Evolutionary conservation across 2,797 vertebrate species (phyloP), one percentile per base, ranked within the genome.

Genomic region (Enteromius argenteus): DNA sequence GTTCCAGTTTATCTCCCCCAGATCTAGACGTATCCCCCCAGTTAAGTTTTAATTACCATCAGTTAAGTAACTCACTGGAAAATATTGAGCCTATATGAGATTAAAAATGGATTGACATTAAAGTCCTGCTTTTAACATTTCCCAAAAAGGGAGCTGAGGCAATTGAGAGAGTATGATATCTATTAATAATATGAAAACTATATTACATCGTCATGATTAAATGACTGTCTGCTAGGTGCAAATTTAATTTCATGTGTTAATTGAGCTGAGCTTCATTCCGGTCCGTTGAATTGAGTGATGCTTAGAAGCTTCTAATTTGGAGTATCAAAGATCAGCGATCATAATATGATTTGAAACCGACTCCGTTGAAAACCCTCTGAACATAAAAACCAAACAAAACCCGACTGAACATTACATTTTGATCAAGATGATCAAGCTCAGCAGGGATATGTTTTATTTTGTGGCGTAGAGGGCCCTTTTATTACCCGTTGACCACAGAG

Each of bases 231-330:
- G 84, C 84, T 73, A 67, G 87, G 89, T 89, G 80, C 69, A 85
- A 89, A 90, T 88, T 76, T 86, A 89, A 86, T 90, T 89, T 85
- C 74, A 80, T 83, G 75, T 87, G 88, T 86, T 90, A 90, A 91
- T 89, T 87, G 87, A 89, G 84, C 82, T 56, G 49, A 79, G 88
- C 86, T 84, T 84, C 85, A 88, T 87, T 85, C 71, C 86, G 42
- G 56, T 80, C 76, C 71, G 64, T 89, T 84, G 83, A 86, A 90
- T 76, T 68, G 75, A 89, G 80, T 85, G 87, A 87, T 67, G n/a
- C 67, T 62, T 78, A 64, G 68, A 91, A 88, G 76, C 91, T 91
- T 83, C 78, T 78, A 79, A 85, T 87, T 83, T 68, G 19, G 62
- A 79, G 80, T 80, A 82, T 88, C 84, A 84, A 73, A 86, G 72